Evolutionary conservation across 1,140 invertebrate genomes (phyloP).

Genomic region (Neuroterus valhalla): DNA sequence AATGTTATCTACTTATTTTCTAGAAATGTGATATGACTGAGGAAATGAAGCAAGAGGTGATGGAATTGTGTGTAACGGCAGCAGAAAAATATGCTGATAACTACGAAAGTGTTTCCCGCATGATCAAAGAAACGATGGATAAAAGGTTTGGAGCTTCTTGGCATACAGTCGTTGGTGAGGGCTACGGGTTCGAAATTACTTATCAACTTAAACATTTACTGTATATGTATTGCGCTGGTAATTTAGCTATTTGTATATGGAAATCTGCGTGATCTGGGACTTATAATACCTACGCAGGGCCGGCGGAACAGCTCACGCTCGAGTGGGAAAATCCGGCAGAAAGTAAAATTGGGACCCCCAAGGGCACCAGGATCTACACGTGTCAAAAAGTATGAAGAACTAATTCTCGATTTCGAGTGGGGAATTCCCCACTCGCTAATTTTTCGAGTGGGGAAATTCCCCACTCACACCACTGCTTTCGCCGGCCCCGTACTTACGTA

Average conservation of each 20-base stretch:
- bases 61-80: conserved; percentile 92
- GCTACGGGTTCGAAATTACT: conserved; percentile 93
- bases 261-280: conserved; percentile 76
- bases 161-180: conserved; percentile 95
- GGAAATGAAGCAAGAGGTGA: conserved; percentile 90
- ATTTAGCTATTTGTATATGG: conserved; percentile 92
- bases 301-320: too few species aligned
- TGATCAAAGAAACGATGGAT: conserved; percentile 95
- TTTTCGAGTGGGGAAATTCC: too few species aligned
- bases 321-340: too few species aligned
- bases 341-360: too few species aligned
- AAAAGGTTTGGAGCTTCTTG: conserved; percentile 95
- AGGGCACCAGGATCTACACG: too few species aligned
- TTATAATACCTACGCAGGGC: neutral
- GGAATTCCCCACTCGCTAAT: too few species aligned
- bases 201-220: conserved; percentile 92
- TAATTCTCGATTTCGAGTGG: too few species aligned
- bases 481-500: too few species aligned
- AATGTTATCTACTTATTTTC: conserved; percentile 50
- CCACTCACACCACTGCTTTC: too few species aligned
- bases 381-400: too few species aligned
- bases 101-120: conserved; percentile 85
- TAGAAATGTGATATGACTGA: conserved; percentile 92
- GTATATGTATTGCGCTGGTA: conserved; percentile 95
- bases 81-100: conserved; percentile 92